These are phyloP conservation scores for Julus scanicus DNA, from an alignment of 2,888 invertebrate species.

Conservation along the genomic window DNA sequence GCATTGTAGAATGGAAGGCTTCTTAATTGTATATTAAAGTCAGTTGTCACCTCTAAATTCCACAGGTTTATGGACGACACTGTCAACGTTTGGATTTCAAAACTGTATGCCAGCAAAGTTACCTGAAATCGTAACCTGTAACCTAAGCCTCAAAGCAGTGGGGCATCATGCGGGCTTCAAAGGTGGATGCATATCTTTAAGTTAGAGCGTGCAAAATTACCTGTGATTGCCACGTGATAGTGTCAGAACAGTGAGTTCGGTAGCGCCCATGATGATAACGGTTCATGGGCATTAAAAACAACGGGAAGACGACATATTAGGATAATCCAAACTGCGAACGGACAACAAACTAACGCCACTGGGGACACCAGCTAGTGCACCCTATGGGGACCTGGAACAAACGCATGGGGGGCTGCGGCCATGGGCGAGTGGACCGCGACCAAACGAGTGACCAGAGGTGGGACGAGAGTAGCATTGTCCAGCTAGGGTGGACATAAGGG, in stretches of 20 bases:
- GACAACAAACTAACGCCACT: background rate
- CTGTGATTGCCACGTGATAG: slow-evolving; percentile 26
- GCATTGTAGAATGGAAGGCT: too few relatives aligned
- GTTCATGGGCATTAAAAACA: slow-evolving; percentile 4
- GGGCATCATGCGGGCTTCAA: background rate
- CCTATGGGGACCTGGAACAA: slow-evolving; percentile 6
- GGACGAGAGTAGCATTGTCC: slow-evolving; percentile 5
- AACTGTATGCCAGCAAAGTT: background rate
- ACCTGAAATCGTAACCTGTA: background rate
- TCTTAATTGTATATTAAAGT: background rate
- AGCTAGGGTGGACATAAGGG: slow-evolving; percentile 28
- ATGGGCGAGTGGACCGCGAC: slow-evolving; percentile 32
- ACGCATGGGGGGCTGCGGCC: slow-evolving; percentile 15
- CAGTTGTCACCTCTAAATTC: background rate
- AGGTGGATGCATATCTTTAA: background rate
- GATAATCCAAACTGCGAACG: slow-evolving; percentile 12
- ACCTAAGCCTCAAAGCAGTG: background rate
- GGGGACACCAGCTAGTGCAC: background rate
- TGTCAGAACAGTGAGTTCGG: background rate
- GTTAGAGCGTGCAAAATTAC: slow-evolving; percentile 29
- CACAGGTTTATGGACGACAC: background rate
- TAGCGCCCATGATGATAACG: background rate
- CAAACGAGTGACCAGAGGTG: slow-evolving; percentile 39
- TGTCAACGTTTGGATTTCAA: background rate
- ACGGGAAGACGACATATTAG: background rate